These are phyloP conservation scores for Hofmannophila pseudospretella DNA, from an alignment of 2,888 invertebrate species.

Conservation along the genomic window DNA sequence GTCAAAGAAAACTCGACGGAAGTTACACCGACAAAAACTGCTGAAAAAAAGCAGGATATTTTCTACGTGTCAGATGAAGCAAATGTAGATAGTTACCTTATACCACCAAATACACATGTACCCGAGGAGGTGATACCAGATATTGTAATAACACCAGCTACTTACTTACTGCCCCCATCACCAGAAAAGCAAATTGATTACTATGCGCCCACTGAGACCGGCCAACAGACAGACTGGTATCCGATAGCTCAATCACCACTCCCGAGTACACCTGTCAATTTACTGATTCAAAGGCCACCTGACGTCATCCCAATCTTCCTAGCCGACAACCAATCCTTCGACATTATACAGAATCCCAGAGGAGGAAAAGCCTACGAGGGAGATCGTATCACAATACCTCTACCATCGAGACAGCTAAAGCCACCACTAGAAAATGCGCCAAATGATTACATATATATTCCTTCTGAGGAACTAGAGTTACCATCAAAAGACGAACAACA, in stretches of 20 bases:
- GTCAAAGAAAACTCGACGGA: constrained; percentile 29
- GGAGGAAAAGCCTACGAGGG: constrained; percentile 25
- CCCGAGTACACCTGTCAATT: constrained; percentile 20
- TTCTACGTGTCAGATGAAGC: constrained; percentile 46
- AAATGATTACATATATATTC: constrained; percentile 51
- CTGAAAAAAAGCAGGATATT: constrained; percentile 9
- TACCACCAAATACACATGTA: constrained; percentile 48
- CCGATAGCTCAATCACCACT: constrained; percentile 44
- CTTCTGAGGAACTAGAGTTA: constrained; percentile 60
- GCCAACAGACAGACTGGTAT: constrained; percentile 60
- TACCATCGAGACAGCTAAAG: constrained; percentile 49
- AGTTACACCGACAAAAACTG: constrained; percentile 10
- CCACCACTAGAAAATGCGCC: constrained; percentile 55
- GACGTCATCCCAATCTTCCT: constrained; percentile 30
- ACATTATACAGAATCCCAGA: constrained; percentile 21
- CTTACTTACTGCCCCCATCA: constrained; percentile 55
- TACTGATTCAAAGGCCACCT: constrained; percentile 17
- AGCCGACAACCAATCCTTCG: constrained; percentile 20
- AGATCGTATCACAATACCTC: constrained; percentile 24
- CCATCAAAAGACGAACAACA: constrained; percentile 56
- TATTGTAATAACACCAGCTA: constrained; percentile 42
- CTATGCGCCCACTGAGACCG: constrained; percentile 40
- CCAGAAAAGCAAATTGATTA: constrained; percentile 39
- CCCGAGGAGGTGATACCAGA: constrained; percentile 37
- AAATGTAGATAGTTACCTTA: constrained; percentile 47